A percentile compares a stretch with the other conserved stretches of the same genome.
Evolutionary conservation across 2,888 invertebrate genomes (phyloP).

Genomic region (Coelopa pilipes): DNA sequence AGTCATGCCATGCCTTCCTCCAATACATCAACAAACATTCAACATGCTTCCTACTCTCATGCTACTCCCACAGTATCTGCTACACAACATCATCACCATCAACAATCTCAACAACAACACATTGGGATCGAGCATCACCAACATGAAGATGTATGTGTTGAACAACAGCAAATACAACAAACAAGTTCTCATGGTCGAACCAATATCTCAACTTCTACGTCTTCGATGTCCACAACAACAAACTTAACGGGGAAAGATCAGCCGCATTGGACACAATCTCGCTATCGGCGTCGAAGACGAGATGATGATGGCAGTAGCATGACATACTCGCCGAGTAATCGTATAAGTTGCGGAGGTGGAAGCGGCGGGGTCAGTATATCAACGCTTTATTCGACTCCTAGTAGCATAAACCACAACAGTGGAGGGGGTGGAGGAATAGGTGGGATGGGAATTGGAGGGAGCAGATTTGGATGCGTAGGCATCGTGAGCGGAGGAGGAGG

Average conservation of each 20-base stretch:
- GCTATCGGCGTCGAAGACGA: constrained; percentile 60
- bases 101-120: constrained; percentile 50
- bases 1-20: constrained; percentile 57
- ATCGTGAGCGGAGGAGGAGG: constrained; percentile 45
- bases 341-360: constrained; percentile 47
- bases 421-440: constrained; percentile 41
- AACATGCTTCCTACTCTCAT: constrained; percentile 59
- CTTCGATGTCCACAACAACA: constrained; percentile 54
- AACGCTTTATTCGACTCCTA: constrained; percentile 47
- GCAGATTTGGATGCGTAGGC: constrained; percentile 47
- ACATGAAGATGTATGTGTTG: constrained; percentile 38
- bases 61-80: constrained; percentile 52
- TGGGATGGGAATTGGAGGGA: constrained; percentile 41
- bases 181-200: constrained; percentile 48
- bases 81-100: constrained; percentile 52
- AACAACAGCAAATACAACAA: constrained; percentile 48
- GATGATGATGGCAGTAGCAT: constrained; percentile 58
- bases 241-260: constrained; percentile 49
- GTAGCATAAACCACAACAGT: constrained; percentile 40
- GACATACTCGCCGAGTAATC: constrained; percentile 61
- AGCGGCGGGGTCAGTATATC: constrained; percentile 52
- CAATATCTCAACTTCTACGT: constrained; percentile 57
- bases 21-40: constrained; percentile 52
- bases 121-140: constrained; percentile 46
- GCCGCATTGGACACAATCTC: constrained; percentile 56